These are phyloP conservation scores for Patagioenas fasciata DNA, from an alignment of 2,113 vertebrate species.

Conservation along the genomic window DNA sequence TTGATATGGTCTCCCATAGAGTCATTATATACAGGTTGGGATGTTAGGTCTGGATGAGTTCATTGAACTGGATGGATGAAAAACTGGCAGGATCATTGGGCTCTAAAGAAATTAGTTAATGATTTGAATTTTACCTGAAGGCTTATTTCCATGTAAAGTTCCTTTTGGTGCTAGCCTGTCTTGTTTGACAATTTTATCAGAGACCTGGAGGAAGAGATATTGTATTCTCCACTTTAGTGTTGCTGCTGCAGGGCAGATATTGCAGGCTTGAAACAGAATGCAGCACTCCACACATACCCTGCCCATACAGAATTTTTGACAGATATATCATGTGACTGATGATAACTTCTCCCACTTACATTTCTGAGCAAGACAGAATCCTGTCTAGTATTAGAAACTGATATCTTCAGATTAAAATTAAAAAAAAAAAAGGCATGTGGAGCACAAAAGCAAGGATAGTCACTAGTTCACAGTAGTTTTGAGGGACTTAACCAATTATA, in stretches of 20 bases:
- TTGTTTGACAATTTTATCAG: not conserved
- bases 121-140: not conserved
- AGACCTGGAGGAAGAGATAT: not conserved
- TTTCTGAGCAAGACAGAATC: not conserved
- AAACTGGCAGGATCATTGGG: not conserved
- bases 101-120: not conserved
- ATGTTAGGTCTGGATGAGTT: not conserved
- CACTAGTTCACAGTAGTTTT: not conserved
- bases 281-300: not conserved
- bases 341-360: not conserved
- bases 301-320: not conserved
- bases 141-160: not conserved
- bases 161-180: not conserved
- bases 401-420: not conserved
- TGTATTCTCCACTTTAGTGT: not conserved
- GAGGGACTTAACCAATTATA: not conserved
- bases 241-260: not conserved
- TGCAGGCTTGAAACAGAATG: not conserved
- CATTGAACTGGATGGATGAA: not conserved
- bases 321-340: not conserved
- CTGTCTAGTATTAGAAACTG: not conserved
- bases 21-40: not conserved
- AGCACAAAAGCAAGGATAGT: not conserved
- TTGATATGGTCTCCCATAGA: not conserved
- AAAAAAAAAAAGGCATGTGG: not conserved